Conservation (phyloP, 2,113 vertebrate species). For the Tetrax tetrax region DNA sequence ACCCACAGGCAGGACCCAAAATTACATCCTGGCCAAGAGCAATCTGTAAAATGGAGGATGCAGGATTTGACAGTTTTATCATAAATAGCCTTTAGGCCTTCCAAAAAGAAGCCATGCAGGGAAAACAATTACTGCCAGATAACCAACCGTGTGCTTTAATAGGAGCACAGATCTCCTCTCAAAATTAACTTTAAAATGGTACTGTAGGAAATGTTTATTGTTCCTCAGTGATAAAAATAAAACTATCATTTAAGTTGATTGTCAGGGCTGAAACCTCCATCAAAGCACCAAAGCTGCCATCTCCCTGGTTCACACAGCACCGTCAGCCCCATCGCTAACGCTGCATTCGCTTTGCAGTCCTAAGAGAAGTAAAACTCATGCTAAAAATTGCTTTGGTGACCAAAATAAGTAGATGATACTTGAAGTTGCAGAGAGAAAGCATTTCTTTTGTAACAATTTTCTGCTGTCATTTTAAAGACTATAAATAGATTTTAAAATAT, state of each 20-base stretch:
- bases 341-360: not conserved
- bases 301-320: not conserved
- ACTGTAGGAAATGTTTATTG: not conserved
- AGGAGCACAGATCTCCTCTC: not conserved
- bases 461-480: conserved; percentile 2
- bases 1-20: not conserved
- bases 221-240: conserved; percentile 8
- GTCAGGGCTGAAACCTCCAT: not conserved
- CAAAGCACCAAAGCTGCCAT: not conserved
- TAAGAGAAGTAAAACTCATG: not conserved
- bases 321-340: not conserved
- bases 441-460: conserved; percentile 22
- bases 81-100: not conserved
- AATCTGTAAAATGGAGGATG: not conserved
- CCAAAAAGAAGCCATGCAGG: not conserved
- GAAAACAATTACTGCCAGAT: not conserved
- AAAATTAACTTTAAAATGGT: not conserved
- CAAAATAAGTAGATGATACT: conserved; percentile 7
- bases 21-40: not conserved
- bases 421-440: not conserved
- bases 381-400: conserved; percentile 9
- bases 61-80: conserved; percentile 9
- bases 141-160: not conserved
- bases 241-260: not conserved
- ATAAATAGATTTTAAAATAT: conserved; percentile 54